Base-by-base conservation (phyloP, 2,888 invertebrate species). In the Drosophila fulvimacula region DNA sequence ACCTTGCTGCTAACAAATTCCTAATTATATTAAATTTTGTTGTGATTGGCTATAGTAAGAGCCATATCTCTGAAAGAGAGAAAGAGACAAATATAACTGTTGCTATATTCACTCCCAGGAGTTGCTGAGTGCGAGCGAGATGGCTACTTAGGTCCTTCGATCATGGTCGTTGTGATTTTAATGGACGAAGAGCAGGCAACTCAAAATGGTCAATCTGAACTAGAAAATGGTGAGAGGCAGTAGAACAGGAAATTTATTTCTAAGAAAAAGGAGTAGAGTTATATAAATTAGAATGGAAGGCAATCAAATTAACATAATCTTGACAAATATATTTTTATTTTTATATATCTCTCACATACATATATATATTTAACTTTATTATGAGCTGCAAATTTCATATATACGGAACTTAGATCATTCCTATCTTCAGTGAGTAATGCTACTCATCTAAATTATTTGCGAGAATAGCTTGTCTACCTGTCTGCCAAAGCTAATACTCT, bases 91-190 rank as follows among this genome's bases (percentile, higher is more conserved):
- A 10, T 1, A 46, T 1, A 46, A 2, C 2, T 46, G 10, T 10
- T 4, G 9, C 13, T 9, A 9, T 15, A 3, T 4, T 1, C 24
- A 7, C 0, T 4, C 0, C 9, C 15, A 1, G 7, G 0, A 15
- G 1, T 15, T 21, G 15, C 15, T 24, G 15, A 9, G 24, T n/a
- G 5, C 9, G 44, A 44, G 24, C 10, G 44, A 46, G 24, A 24
- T 10, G n/a, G 15, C 44, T 24, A 21, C 5, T 1, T 10, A 6
- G 27, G 10, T 11, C 27, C 17, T 48, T 11, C 6, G 1, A 11
- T 6, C 6, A 48, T 30, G 10, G n/a, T 2, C n/a, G 46, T n/a
- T 46, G 10, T 11, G n/a, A 10, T 15, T 15, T 44, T 3, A 44
- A 2, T n/a, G 27, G 11, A 30, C 10, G 27, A 27, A 27, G 10